Conservation (phyloP, 2,797 vertebrate genomes). For the Cirrhinus molitorella region DNA sequence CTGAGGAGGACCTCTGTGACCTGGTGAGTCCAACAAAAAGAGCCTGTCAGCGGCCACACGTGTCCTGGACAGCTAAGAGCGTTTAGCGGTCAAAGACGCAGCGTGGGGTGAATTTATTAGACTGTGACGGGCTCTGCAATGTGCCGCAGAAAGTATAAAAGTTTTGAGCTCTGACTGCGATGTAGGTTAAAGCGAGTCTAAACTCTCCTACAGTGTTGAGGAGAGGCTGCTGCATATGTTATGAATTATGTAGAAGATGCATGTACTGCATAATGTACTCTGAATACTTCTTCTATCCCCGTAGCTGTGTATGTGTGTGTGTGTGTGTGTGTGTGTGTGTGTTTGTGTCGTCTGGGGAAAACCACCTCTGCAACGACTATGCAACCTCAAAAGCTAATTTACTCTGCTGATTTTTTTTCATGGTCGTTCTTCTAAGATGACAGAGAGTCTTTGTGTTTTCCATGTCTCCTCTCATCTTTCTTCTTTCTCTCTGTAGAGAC, state of each 20-base stretch:
- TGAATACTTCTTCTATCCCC: constrained; percentile 37
- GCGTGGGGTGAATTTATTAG: constrained; percentile 28
- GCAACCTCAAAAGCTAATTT: constrained; percentile 61
- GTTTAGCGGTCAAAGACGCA: constrained; percentile 16
- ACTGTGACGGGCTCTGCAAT: constrained; percentile 16
- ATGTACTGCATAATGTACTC: constrained; percentile 51
- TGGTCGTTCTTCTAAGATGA: constrained; percentile 59
- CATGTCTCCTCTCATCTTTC: constrained; percentile 28
- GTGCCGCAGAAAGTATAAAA: constrained; percentile 9
- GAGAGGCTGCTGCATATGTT: constrained; percentile 50
- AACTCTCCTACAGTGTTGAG: constrained; percentile 64
- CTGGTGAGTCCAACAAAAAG: constrained; percentile 81
- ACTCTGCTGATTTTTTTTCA: constrained; percentile 47
- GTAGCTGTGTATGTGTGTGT: not conserved
- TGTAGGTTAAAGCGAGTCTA: constrained; percentile 60
- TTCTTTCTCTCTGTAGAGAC: constrained; percentile 24
- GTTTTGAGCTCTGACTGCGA: constrained; percentile 33
- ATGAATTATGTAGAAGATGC: constrained; percentile 72
- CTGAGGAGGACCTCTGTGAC: constrained; percentile 93
- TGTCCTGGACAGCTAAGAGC: constrained; percentile 26
- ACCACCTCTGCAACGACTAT: constrained; percentile 47
- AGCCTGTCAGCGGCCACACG: not conserved
- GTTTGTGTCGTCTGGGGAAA: constrained; percentile 13
- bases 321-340: constrained; percentile 5
- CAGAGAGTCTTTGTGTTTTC: constrained; percentile 58